Conservation (phyloP, 2,888 invertebrate genomes). For the Oligia strigilis region DNA sequence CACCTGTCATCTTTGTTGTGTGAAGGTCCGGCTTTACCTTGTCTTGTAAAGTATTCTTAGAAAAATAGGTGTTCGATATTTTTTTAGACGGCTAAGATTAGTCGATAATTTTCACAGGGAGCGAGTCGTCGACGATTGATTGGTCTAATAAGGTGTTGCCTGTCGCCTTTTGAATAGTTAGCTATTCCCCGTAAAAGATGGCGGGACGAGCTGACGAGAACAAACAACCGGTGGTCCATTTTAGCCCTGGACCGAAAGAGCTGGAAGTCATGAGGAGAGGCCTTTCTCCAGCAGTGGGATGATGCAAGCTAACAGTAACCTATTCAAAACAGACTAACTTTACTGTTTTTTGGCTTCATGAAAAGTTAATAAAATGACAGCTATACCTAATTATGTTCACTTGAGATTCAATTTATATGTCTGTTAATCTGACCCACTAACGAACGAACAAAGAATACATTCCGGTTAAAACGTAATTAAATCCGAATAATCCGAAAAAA, state of each 20-base stretch:
- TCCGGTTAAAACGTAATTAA: slow-evolving; percentile 22
- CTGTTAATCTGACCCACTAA: slow-evolving; percentile 18
- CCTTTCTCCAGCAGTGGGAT: not conserved
- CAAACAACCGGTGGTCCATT: not conserved
- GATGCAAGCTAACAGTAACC: not conserved
- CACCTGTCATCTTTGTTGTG: slow-evolving; percentile 4
- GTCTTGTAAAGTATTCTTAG: not conserved
- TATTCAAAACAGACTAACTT: not conserved
- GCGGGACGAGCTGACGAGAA: not conserved
- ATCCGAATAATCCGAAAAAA: slow-evolving; percentile 19
- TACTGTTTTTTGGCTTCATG: not conserved
- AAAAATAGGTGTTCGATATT: not conserved
- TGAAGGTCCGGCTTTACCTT: not conserved
- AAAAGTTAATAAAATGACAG: not conserved
- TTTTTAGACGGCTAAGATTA: not conserved
- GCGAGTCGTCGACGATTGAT: not conserved
- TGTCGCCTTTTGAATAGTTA: not conserved
- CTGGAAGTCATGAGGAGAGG: not conserved
- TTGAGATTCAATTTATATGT: slow-evolving; percentile 35
- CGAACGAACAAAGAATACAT: slow-evolving; percentile 23
- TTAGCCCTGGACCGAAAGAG: not conserved
- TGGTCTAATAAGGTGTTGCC: not conserved
- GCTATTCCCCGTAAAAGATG: not conserved
- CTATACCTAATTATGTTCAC: not conserved
- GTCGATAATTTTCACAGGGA: too few relatives aligned